Evolutionary conservation across 2,888 invertebrate genomes (phyloP), one percentile per base, ranked within the genome.

Genomic region (Griposia aprilina): DNA sequence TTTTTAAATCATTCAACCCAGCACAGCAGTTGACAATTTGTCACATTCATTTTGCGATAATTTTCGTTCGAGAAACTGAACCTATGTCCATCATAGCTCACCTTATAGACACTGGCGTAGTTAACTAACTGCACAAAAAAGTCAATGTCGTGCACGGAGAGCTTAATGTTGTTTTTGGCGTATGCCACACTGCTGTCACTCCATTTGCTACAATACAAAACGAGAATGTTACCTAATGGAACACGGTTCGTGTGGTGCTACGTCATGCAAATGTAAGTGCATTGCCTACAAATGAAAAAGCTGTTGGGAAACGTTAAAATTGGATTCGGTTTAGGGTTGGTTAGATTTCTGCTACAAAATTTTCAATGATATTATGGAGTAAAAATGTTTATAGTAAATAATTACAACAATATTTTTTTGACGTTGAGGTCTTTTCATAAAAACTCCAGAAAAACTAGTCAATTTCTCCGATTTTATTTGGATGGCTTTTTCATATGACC

Each of bases 121-220:
- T 95, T 93, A 68, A 91, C 84, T 71, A 97, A 87, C 85, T 95
- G 93, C 68, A 94, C 90, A 85, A 92, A 95, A 88, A 95, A 95
- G 84, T 96, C 95, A 60, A 93, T 93, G 80, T 97, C 96, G 84
- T 95, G 93, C 45, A 95, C 91, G 2, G 96, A 94, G 30, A 97
- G 91, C 74, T 96, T 93, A 69, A 96, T 93, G 85, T 94, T 96
- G 67, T 87, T 94, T 90, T 93, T 94, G 6, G 82, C 79, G 87
- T 94, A 94, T 67, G 79, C 78, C 72, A 88, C 80, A 45, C 82
- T 79, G 55, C 81, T 86, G 81, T 90, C 88, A 74, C 84, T 90
- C 95, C 95, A 94, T 90, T 93, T 92, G 60, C 97, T 96, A 79
- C 70, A 86, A 84, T 52, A 84, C 82, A 84, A 84, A 86, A 84